A percentile compares a stretch with the other conserved stretches of the same genome.
Evolutionary conservation across 2,888 invertebrate species (phyloP).

Genomic region (Isoperla grammatica): DNA sequence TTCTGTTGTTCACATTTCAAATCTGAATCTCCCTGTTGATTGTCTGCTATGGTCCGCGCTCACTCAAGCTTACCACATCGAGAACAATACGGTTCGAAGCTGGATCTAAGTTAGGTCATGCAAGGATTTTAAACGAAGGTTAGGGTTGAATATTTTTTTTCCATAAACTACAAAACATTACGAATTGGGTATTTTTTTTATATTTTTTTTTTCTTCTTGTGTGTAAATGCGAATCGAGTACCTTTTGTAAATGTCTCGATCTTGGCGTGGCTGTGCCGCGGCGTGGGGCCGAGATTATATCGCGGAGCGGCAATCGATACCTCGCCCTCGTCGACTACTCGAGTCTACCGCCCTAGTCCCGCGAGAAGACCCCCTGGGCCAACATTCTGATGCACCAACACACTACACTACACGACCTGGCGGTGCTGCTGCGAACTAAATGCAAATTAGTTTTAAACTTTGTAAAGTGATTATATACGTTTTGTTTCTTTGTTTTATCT

Average conservation of each 20-base stretch:
- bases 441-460: too few relatives aligned
- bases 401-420: too few relatives aligned
- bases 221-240: too few relatives aligned
- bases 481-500: too few relatives aligned
- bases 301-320: conserved; percentile 15
- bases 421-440: too few relatives aligned
- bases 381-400: too few relatives aligned
- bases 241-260: conserved; percentile 10
- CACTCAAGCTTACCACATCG: background rate
- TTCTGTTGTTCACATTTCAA: background rate
- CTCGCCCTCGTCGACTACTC: conserved; percentile 1
- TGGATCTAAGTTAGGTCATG: background rate
- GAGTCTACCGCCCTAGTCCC: background rate
- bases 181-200: too few relatives aligned
- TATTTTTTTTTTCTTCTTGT: too few relatives aligned
- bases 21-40: conserved; percentile 6
- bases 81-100: background rate
- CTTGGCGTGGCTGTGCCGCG: conserved; percentile 5
- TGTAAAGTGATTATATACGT: too few relatives aligned
- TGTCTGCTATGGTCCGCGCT: background rate
- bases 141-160: conserved; percentile 5
- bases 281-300: conserved; percentile 16
- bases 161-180: too few relatives aligned
- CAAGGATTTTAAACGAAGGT: conserved; percentile 11
- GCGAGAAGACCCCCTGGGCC: conserved; percentile 5